These are phyloP conservation scores for Sabellastarte sp. DNA, from an alignment of 2,888 invertebrate genomes.

Conservation along the genomic window DNA sequence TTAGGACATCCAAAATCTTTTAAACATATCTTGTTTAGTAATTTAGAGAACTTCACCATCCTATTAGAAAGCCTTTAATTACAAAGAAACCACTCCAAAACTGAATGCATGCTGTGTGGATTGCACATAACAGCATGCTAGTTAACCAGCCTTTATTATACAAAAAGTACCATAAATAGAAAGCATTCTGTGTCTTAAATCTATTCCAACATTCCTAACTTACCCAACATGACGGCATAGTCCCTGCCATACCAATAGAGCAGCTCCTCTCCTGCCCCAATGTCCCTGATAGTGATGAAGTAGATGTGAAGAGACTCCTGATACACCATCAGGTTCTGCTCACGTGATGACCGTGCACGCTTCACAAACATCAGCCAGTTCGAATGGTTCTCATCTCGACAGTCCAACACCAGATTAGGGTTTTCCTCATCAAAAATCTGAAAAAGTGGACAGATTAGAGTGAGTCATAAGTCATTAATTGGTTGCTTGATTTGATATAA, in stretches of 20 bases:
- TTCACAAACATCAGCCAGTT: constrained; percentile 81
- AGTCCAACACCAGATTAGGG: constrained; percentile 11
- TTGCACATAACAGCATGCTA: no score
- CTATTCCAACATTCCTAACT: constrained; percentile 1
- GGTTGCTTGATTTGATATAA: no score
- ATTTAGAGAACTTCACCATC: no score
- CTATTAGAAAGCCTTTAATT: no score
- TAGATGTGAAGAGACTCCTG: constrained; percentile 61
- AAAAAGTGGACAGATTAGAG: no score
- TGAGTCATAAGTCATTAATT: no score
- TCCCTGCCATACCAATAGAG: constrained; percentile 70
- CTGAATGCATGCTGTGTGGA: background rate
- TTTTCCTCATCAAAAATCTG: constrained; percentile 1
- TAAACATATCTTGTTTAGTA: no score
- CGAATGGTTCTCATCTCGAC: constrained; percentile 56
- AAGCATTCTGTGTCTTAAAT: no score
- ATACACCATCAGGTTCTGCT: constrained; percentile 71
- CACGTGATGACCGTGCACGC: constrained; percentile 65
- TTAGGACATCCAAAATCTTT: no score
- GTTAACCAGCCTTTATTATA: no score
- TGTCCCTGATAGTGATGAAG: constrained; percentile 57
- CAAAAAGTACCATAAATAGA: no score
- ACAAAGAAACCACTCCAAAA: background rate
- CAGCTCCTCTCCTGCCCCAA: constrained; percentile 69
- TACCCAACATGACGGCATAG: constrained; percentile 64